Conservation (phyloP, 1,140 invertebrate genomes). For the Penaeus vannamei region DNA sequence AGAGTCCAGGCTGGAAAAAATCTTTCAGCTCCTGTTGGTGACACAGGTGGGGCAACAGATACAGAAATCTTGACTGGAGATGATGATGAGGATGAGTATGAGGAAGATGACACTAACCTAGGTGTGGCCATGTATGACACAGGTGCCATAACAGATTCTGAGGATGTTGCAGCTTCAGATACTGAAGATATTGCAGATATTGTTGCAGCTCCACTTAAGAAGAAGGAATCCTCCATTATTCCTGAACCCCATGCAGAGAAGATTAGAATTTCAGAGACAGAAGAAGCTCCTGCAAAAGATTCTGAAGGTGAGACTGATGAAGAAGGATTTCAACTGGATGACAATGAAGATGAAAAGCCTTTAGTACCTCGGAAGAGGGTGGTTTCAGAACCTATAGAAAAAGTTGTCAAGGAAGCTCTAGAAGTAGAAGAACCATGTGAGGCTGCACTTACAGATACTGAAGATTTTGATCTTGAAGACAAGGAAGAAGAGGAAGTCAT, state of each 20-base stretch:
- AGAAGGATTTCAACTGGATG: slow-evolving; percentile 61
- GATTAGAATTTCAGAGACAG: slow-evolving; percentile 55
- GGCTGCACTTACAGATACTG: slow-evolving; percentile 53
- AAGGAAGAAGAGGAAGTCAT: slow-evolving; percentile 50
- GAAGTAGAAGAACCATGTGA: slow-evolving; percentile 51
- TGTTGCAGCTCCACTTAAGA: slow-evolving; percentile 44
- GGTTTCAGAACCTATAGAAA: slow-evolving; percentile 39
- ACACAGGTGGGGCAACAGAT: slow-evolving; percentile 51
- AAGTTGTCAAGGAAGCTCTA: not conserved
- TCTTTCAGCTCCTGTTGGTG: slow-evolving; percentile 20
- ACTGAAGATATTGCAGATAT: slow-evolving; percentile 51
- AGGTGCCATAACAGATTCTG: slow-evolving; percentile 55
- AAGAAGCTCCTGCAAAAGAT: slow-evolving; percentile 41
- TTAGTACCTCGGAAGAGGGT: slow-evolving; percentile 38
- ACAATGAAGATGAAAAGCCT: slow-evolving; percentile 52
- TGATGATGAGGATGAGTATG: slow-evolving; percentile 30
- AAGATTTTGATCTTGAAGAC: slow-evolving; percentile 57
- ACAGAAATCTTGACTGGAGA: slow-evolving; percentile 62
- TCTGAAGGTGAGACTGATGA: slow-evolving; percentile 55
- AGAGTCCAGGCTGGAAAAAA: slow-evolving; percentile 39
- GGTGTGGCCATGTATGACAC: slow-evolving; percentile 25
- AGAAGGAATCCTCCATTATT: slow-evolving; percentile 13
- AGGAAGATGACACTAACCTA: slow-evolving; percentile 12
- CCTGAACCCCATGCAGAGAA: slow-evolving; percentile 52
- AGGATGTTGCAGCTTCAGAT: slow-evolving; percentile 60